A percentile compares a stretch with the other conserved stretches of the same genome.
These are phyloP conservation scores for Origma solitaria DNA, from an alignment of 2,113 vertebrate species.

Conservation along the genomic window DNA sequence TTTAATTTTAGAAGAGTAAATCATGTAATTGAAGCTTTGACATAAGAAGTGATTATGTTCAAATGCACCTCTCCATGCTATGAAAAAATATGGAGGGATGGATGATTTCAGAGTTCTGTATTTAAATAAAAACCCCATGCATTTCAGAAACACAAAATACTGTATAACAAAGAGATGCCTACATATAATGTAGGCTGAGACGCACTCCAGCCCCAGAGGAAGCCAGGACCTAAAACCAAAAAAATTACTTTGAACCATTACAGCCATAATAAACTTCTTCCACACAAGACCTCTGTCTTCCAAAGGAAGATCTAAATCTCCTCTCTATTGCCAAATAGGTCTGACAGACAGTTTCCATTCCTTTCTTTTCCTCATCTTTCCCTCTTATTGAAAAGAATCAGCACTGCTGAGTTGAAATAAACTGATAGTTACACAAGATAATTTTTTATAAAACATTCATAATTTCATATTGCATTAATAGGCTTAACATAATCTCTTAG, in stretches of 20 bases:
- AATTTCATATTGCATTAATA: slow-evolving; percentile 48
- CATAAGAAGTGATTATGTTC: slow-evolving; percentile 31
- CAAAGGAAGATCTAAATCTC: background rate
- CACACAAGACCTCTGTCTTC: background rate
- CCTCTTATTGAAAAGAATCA: background rate
- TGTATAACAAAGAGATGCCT: too few relatives aligned
- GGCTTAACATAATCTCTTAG: slow-evolving; percentile 42
- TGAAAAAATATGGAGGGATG: background rate
- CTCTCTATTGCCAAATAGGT: background rate
- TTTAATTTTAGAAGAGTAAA: slow-evolving; percentile 57
- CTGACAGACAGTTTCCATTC: background rate
- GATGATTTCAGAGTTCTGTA: background rate
- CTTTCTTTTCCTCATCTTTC: background rate
- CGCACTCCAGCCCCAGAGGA: background rate
- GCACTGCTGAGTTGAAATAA: background rate
- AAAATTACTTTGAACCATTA: background rate
- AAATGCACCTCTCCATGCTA: background rate
- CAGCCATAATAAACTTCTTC: background rate
- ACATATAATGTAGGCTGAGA: background rate
- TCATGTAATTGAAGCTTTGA: slow-evolving; percentile 45
- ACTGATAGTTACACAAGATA: slow-evolving; percentile 28
- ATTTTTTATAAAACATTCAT: slow-evolving; percentile 6
- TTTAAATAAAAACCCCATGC: background rate
- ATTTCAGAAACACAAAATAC: background rate
- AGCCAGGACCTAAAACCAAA: background rate